These are phyloP conservation scores for Epizoanthus rinbou DNA, from an alignment of 92 coral and sea anemone genomes.

Conservation along the genomic window DNA sequence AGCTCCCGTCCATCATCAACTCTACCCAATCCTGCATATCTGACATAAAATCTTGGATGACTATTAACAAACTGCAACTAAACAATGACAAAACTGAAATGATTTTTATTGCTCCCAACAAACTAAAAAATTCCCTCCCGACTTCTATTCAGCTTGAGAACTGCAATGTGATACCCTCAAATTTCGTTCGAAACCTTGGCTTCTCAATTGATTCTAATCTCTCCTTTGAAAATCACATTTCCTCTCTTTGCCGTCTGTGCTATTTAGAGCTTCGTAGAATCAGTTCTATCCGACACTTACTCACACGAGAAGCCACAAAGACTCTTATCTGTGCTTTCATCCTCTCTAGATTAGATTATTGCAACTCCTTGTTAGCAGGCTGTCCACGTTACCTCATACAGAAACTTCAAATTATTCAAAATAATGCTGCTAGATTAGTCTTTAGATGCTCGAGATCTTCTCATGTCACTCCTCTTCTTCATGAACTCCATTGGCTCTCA, in stretches of 20 bases:
- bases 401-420: conserved; percentile 15
- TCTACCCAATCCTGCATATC: conserved; percentile 18
- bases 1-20: conserved; percentile 19
- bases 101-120: conserved; percentile 17
- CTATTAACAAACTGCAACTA: conserved; percentile 16
- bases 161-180: conserved; percentile 18
- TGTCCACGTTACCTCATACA: conserved; percentile 18
- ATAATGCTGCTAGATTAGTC: conserved; percentile 17
- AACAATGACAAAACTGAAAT: conserved; percentile 15
- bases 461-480: conserved; percentile 18
- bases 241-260: conserved; percentile 20
- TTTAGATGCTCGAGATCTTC: conserved; percentile 17
- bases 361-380: conserved; percentile 19
- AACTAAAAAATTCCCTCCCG: conserved; percentile 17
- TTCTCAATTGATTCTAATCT: conserved; percentile 15
- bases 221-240: conserved; percentile 16
- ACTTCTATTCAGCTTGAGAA: conserved; percentile 17
- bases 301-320: conserved; percentile 19
- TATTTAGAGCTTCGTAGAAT: conserved; percentile 16
- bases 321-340: conserved; percentile 17
- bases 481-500: conserved; percentile 18
- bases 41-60: conserved; percentile 16
- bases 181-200: conserved; percentile 18
- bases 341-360: conserved; percentile 16
- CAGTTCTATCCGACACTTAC: conserved; percentile 18